Conservation (phyloP, 2,888 invertebrate genomes). For the Sarcophaga caerulescens region DNA sequence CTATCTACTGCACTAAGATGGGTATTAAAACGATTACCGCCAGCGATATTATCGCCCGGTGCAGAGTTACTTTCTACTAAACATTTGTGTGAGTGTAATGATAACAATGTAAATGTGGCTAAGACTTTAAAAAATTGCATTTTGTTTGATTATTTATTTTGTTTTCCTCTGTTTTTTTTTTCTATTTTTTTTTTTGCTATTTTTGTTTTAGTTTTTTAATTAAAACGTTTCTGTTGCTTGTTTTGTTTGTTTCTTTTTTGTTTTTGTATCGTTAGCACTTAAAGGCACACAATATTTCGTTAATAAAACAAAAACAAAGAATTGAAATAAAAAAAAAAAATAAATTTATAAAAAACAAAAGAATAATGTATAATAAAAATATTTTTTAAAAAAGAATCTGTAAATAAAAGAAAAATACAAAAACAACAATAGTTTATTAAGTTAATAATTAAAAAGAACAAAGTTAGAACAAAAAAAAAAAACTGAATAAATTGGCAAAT, state of each 20-base stretch:
- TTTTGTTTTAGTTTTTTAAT: background rate
- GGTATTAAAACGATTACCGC: slow-evolving; percentile 70
- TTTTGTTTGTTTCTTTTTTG: background rate
- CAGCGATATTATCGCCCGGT: slow-evolving; percentile 72
- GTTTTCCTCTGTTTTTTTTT: background rate
- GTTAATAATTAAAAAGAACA: background rate
- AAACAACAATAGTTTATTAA: background rate
- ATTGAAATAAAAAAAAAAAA: background rate
- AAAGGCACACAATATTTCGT: background rate
- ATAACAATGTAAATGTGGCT: slow-evolving; percentile 64
- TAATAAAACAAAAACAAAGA: background rate
- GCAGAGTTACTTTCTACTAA: slow-evolving; percentile 73
- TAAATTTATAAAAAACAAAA: background rate
- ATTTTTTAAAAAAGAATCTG: slow-evolving; percentile 36
- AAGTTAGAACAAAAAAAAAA: background rate
- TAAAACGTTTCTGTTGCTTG: background rate
- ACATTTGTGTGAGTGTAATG: slow-evolving; percentile 71
- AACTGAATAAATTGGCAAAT: slow-evolving; percentile 41
- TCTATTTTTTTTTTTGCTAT: slow-evolving; percentile 5
- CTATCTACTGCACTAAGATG: slow-evolving; percentile 61
- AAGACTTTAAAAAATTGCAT: slow-evolving; percentile 61
- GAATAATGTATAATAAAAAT: slow-evolving; percentile 20
- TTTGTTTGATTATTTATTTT: slow-evolving; percentile 5
- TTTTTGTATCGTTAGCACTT: slow-evolving; percentile 45
- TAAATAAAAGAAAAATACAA: slow-evolving; percentile 32